phyloP scores from a whole-genome alignment of 37 sponge, comb jelly and placozoan genomes.

The Hexactinellida sp. region DNA sequence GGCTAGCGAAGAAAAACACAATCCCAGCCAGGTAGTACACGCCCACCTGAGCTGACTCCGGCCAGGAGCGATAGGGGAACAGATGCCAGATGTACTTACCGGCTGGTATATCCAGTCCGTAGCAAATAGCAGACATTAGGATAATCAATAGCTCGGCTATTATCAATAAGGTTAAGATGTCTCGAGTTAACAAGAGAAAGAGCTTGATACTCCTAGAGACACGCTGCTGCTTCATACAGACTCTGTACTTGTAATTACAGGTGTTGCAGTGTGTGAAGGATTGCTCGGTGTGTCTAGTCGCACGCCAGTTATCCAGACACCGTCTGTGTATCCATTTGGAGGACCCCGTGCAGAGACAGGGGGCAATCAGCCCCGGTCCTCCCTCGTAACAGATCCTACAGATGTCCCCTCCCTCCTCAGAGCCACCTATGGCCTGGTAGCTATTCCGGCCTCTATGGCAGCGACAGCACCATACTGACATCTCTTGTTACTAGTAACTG shows the following conservation, averaged over 20 bases:
- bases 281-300: background rate
- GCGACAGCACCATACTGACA: background rate
- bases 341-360: background rate
- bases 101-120: background rate
- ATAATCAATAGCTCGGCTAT: background rate
- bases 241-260: background rate
- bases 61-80: background rate
- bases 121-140: background rate
- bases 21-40: background rate
- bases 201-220: background rate
- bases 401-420: background rate
- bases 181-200: background rate
- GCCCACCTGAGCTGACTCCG: background rate
- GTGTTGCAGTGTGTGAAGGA: constrained; percentile 2
- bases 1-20: background rate
- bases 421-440: background rate
- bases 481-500: no score
- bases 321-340: background rate
- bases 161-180: background rate
- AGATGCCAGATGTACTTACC: background rate
- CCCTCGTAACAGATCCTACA: background rate
- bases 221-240: background rate
- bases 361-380: background rate
- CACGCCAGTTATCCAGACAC: constrained; percentile 8
- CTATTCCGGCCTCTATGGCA: background rate